Evolutionary conservation across 2,888 invertebrate genomes (phyloP), one percentile per base, ranked within the genome.

Genomic region (Acholoe squamosa): DNA sequence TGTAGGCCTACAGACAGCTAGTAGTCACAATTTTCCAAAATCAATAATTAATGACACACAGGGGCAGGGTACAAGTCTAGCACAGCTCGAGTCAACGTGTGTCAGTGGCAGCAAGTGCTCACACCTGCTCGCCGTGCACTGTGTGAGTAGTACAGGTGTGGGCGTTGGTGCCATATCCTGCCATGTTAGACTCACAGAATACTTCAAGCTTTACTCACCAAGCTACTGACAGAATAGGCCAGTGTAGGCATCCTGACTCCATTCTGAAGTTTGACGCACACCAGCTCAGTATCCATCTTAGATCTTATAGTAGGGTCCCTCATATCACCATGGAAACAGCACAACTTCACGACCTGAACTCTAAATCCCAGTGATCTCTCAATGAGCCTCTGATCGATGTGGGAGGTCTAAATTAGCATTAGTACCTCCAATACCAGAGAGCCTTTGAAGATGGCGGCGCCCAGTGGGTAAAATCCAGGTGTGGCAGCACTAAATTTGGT

Each of bases 191-290:
- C 61, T n/a, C 22, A n/a, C 1, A n/a, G 22, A n/a, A 19, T 61
- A 19, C 19, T 43, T n/a, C 3, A 61, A 61, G 61, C 19, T 19
- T 43, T 33, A 84, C 84, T 84, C 52, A 84, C 84, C 52, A 43
- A 84, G 28, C 51, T 84, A 19, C 51, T 51, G 22, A 84, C 84
- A 25, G 84, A 84, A 43, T 84, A 84, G 43, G 84, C 84, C 25
- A 84, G 43, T 7, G 84, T 84, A 7, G 84, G 84, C 84, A 84
- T 84, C 84, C 28, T 84, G 43, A 84, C 84, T 52, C 52, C 84
- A 43, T 84, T 84, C n/a, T 43, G 25, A 16, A 84, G 84, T 25
- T 52, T 43, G 1, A 84, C 84, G 22, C 84, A 84, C 19, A 84
- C 84, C 43, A 84, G n/a, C 16, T 84, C 84, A 19, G 34, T 84